Evolutionary conservation across 2,888 invertebrate genomes (phyloP), one percentile per base, ranked within the genome.

Genomic region (Sminthurinus aureus): DNA sequence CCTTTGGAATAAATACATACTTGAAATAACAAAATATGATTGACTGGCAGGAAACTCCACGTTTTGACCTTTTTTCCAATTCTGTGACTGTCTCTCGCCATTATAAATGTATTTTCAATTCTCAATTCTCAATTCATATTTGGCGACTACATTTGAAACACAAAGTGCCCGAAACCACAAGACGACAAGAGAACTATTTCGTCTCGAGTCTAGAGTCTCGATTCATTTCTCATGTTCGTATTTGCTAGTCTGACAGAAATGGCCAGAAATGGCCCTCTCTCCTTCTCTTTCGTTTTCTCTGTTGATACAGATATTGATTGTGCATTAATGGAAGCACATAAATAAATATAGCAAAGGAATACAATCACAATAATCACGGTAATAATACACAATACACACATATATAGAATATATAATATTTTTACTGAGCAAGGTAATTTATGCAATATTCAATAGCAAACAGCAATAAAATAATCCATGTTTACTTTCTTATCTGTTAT

Each of bases 51-150:
- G 52, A 58, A 22, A 51, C 75, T 52, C 12, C 77, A 77, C 58
- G 77, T 77, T 77, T 58, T 77, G 77, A 77, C 77, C 77, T 77
- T 58, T 77, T 58, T 71, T 15, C 24, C 71, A 13, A 13, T 20
- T 3, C 69, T 69, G 9, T 69, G 13, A n/a, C 2, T 58, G 9
- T 9, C 58, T 58, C 15, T 58, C 58, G 2, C 2, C 58, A 38
- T 11, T 58, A 58, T 58, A 58, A 13, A 58, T 0, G 13, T 58
- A 13, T 58, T 18, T 2, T 4, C 0, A 2, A 58, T 18, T 58
- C 58, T 58, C 58, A 18, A 58, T 58, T 58, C 9, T 9, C 9
- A 6, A 58, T 58, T 38, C 38, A n/a, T n/a, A n/a, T n/a, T 58
- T 6, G 58, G 9, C 58, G 18, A 58, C 58, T 6, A 38, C 38